A percentile compares a stretch with the other conserved stretches of the same genome.
Evolutionary conservation across 2,113 vertebrate species (phyloP).

Genomic region (Heloderma charlesbogerti): DNA sequence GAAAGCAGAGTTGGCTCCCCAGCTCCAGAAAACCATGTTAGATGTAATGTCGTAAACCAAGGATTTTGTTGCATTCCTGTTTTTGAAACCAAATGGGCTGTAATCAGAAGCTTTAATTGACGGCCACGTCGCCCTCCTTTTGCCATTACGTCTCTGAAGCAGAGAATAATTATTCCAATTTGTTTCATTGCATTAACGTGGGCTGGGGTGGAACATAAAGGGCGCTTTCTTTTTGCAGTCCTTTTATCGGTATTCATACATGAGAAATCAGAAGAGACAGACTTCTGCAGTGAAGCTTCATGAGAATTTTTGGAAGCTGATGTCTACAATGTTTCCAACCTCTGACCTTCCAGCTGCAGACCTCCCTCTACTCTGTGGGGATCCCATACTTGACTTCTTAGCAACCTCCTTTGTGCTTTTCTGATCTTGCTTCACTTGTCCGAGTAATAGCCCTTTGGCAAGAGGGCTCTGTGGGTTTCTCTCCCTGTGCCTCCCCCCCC

Average conservation of each 20-base stretch:
- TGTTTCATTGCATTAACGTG: conserved; percentile 75
- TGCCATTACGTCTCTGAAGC: conserved; percentile 52
- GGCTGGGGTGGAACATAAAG: conserved; percentile 71
- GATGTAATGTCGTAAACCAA: conserved; percentile 18
- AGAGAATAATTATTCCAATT: conserved; percentile 74
- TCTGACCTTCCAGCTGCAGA: conserved; percentile 76
- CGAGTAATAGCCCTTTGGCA: conserved; percentile 58
- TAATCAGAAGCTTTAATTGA: conserved; percentile 53
- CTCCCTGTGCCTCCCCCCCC: background rate
- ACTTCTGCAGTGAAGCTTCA: conserved; percentile 63
- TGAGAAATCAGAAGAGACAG: conserved; percentile 43
- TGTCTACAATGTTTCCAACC: conserved; percentile 71
- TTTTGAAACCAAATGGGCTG: conserved; percentile 36
- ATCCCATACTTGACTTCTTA: conserved; percentile 70
- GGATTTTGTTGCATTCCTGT: background rate
- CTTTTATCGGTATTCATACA: conserved; percentile 63
- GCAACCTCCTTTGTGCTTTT: conserved; percentile 67
- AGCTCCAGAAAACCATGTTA: conserved; percentile 54
- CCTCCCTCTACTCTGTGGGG: conserved; percentile 59
- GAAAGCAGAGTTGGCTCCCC: background rate
- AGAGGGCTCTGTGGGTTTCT: conserved; percentile 12
- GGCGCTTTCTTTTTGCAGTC: conserved; percentile 65
- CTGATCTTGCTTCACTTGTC: conserved; percentile 55
- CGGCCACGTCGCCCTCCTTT: conserved; percentile 55
- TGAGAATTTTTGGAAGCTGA: conserved; percentile 75